phyloP scores from a whole-genome alignment of 2,797 vertebrate genomes.

The Manis pentadactyla region DNA sequence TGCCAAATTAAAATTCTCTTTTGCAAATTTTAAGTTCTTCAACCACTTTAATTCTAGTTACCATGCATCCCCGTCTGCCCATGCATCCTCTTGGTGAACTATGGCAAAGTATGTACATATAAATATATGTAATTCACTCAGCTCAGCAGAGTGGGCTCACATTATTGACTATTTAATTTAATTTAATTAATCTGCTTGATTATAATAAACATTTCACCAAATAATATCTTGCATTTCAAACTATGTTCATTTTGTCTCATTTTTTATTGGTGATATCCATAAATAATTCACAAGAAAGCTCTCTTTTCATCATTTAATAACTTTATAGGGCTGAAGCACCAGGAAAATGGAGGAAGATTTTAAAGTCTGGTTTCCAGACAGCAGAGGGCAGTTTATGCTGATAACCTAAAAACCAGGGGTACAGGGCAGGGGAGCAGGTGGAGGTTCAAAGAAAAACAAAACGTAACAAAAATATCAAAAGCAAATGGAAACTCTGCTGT shows the following conservation, averaged over 20 bases:
- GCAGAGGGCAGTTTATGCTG: neutral
- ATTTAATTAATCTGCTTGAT: neutral
- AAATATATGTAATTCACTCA: neutral
- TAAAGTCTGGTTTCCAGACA: neutral
- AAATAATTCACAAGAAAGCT: neutral
- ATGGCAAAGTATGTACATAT: neutral
- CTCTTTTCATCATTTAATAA: neutral
- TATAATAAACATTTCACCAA: neutral
- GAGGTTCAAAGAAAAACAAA: neutral
- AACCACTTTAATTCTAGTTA: neutral
- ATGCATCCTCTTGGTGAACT: neutral
- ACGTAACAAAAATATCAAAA: neutral
- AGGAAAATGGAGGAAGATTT: neutral
- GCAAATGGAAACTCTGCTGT: neutral
- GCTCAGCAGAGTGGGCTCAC: neutral
- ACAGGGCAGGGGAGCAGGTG: neutral
- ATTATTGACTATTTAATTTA: neutral
- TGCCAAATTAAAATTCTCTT: neutral
- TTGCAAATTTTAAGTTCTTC: conserved; percentile 4
- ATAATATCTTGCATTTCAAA: neutral
- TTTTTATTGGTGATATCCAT: neutral
- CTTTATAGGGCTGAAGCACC: neutral
- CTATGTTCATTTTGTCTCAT: neutral
- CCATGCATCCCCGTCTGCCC: neutral
- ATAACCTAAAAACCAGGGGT: neutral